Base-by-base conservation (phyloP, 1,140 invertebrate genomes). In the Homarus americanus region DNA sequence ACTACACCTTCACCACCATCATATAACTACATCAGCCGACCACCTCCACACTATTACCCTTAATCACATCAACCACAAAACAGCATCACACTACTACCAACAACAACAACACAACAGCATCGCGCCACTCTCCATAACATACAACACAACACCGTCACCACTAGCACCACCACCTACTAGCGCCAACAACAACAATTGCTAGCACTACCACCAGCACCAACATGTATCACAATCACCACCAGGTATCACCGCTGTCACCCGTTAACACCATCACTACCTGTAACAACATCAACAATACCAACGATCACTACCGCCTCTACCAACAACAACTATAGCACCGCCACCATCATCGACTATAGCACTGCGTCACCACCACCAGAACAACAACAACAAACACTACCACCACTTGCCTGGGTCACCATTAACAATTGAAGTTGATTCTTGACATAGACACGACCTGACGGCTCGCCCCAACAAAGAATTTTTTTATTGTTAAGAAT, bases 391-490 rank as follows among this genome's bases (percentile, higher is more conserved):
- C n/a, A n/a, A n/a, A n/a, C n/a, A n/a, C n/a, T n/a, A n/a, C n/a
- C 66, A 75, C 5, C 80, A 63, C 41, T n/a, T 82, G 49, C 80
- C 53, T 63, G 49, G 49, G 49, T 63, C 82, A 66, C 82, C 36
- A 58, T 32, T 83, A 83, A 83, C 82, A 83, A 69, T 83, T 66
- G 82, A 38, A 40, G 82, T 63, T 82, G 80, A 32, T 69, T 49
- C 44, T 49, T 83, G 82, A 76, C 69, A 28, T 34, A 9, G 15
- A 53, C 78, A 49, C 78, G 40, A 34, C 49, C 84, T 86, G 72
- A 76, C 84, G 53, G 72, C 73, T 76, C 49, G 44, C 84, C 44
- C 84, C 76, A 83, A 83, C 82, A 83, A 83, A 69, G 58, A 58
- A 69, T 36, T 86, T 32, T 76, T 86, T 44, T 87, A 49, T 15